A percentile compares a stretch with the other conserved stretches of the same genome.
phyloP scores from a whole-genome alignment of 2,113 vertebrate species.

The Tauraco erythrolophus region DNA sequence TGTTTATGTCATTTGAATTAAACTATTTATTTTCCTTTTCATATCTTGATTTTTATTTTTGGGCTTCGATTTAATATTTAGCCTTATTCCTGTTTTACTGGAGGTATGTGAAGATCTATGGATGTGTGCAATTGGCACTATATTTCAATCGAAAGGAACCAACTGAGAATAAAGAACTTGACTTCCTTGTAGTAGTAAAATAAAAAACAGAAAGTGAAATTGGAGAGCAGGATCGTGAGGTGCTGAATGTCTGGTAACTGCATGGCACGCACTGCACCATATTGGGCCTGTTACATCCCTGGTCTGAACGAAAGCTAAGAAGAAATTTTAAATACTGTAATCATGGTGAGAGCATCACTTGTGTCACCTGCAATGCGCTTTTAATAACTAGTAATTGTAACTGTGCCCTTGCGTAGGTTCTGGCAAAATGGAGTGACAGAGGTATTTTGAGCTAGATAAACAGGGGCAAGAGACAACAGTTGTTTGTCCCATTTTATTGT shows the following conservation, averaged over 20 bases:
- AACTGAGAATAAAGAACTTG: not conserved
- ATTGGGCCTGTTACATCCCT: not conserved
- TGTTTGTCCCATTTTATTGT: constrained; percentile 72
- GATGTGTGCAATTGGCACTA: not conserved
- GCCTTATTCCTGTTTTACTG: not conserved
- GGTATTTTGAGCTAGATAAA: constrained; percentile 63
- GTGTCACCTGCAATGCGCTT: not conserved
- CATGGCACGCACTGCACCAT: fast-evolving
- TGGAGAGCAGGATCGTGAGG: not conserved
- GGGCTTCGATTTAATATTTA: not conserved
- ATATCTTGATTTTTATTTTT: not conserved
- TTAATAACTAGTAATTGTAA: not conserved
- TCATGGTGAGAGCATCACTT: not conserved
- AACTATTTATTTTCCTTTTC: not conserved
- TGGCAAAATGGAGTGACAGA: not conserved
- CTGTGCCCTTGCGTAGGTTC: not conserved
- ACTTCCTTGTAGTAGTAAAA: not conserved
- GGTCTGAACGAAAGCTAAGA: not conserved
- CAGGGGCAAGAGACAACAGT: constrained; percentile 51
- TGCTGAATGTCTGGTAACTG: not conserved
- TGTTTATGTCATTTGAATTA: not conserved
- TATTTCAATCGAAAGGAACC: not conserved
- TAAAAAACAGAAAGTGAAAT: not conserved
- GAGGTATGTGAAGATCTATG: not conserved
- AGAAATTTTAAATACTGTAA: not conserved